These are phyloP conservation scores for Elysia crispata DNA, from an alignment of 2,888 invertebrate genomes.

Conservation along the genomic window DNA sequence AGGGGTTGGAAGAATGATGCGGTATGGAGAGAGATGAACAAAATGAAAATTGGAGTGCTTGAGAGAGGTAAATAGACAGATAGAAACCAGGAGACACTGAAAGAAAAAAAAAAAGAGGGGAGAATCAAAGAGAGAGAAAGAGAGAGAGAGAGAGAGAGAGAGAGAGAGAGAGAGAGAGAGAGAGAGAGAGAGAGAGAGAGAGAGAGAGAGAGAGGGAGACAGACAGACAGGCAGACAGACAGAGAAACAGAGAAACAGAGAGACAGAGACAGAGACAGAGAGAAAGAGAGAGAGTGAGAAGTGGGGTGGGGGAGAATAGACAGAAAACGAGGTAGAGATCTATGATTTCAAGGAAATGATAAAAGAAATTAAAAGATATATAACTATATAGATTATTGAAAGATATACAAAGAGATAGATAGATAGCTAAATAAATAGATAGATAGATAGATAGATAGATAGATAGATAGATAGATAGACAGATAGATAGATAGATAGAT, in stretches of 20 bases:
- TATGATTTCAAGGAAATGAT: no score
- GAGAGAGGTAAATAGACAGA: neutral
- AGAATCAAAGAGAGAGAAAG: conserved; percentile 18
- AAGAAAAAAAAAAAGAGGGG: neutral
- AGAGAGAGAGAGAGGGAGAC: conserved; percentile 27
- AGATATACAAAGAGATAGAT: no score
- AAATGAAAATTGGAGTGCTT: neutral
- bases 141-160: conserved; percentile 20
- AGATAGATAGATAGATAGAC: no score
- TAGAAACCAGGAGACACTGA: neutral
- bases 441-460: no score
- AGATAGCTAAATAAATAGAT: no score
- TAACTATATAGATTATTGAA: neutral
- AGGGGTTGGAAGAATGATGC: no score
- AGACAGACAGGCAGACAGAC: neutral
- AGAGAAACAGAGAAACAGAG: neutral
- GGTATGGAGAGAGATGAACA: neutral
- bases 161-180: conserved; percentile 12
- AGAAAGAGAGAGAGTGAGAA: neutral
- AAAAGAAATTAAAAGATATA: no score
- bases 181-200: conserved; percentile 42
- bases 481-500: no score
- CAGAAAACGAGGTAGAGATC: no score
- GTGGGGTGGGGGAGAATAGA: neutral
- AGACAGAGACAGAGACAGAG: neutral